Base-by-base conservation (phyloP, 2,888 invertebrate genomes). In the Sphinx pinastri region DNA sequence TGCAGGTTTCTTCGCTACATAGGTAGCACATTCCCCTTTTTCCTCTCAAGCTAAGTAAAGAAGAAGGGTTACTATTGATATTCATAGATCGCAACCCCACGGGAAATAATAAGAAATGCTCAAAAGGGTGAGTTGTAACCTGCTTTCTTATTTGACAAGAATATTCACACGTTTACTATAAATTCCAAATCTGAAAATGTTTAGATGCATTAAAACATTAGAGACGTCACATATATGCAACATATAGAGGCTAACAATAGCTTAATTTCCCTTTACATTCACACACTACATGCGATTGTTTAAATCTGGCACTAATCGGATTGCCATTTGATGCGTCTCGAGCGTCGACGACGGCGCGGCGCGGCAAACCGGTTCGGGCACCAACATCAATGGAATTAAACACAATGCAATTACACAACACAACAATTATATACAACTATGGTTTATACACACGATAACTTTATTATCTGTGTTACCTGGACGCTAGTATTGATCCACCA, bases 321-420 rank as follows among this genome's bases (percentile, higher is more conserved):
- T 92, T 86, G 79, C 73, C 70, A 77, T 73, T 75, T 78, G 77
- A 77, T 68, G 78, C 74, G 76, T 68, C 69, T 63, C 19, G 63
- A 49, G 72, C 72, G 68, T 72, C 75, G 77, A 71, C 81, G 77
- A 75, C 72, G 73, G 63, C 72, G 73, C 72, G 73, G 63, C 72
- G 73, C 73, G 71, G 75, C 75, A 54, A 25, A 71, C 68, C 72
- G 83, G 79, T 82, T 82, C 81, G 81, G 77, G 76, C 81, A 80
- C 81, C 80, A 84, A 80, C 83, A 79, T 81, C 86, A 89, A 91
- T 86, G 80, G 85, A 82, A 91, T 89, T 85, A 86, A 86, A 84
- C 84, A 84, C 86, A 85, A 89, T 85, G 80, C 86, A 87, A 90
- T 90, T 88, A 90, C 80, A 84, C 73, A 71, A 90, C 80, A 84